Base-by-base conservation (phyloP, 2,113 vertebrate species). In the Ardeotis arabs region DNA sequence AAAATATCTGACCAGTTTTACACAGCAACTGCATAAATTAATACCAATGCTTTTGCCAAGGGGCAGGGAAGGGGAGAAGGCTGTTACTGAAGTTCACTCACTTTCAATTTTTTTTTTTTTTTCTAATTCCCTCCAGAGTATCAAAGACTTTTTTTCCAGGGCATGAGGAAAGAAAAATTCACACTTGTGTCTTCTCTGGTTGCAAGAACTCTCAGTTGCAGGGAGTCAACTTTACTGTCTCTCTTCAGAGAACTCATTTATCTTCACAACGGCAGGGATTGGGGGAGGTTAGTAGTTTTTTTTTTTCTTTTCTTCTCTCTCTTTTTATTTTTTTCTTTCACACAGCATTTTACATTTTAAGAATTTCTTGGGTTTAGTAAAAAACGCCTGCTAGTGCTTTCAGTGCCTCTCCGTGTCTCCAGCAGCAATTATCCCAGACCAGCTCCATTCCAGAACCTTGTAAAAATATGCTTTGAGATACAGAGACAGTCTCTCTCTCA, bases 401-500 rank as follows among this genome's bases (percentile, higher is more conserved):
- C 76, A 87, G 58, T 70, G 64, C 28, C 59, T 91, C 74, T 89
- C 93, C 67, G 56, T 66, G 80, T 95, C 92, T 94, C 84, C 94
- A 72, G 80, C 68, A 95, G 84, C 76, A 93, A 94, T 94, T 94
- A 95, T 84, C 64, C 80, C 66, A 52, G 39, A 68, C 35, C 69
- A 93, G 31, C 45, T 92, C 52, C 28, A 22, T 68, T 94, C 56
- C 83, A 84, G 73, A 87, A 62, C 39, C 73, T 89, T 76, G 78
- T 70, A 84, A 93, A 96, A 96, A 93, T 93, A 37, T 79, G 56
- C 86, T 92, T 87, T 74, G 88, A 82, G 94, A 94, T 89, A 84
- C 35, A 83, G 70, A 92, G 33, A 28, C 24, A 39, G 37, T 29
- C 37, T 44, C 41, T 76, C 17, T 68, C 53, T 31, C 87, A 44